Base-by-base conservation (phyloP, 2,113 vertebrate genomes). In the Cairina moschata region DNA sequence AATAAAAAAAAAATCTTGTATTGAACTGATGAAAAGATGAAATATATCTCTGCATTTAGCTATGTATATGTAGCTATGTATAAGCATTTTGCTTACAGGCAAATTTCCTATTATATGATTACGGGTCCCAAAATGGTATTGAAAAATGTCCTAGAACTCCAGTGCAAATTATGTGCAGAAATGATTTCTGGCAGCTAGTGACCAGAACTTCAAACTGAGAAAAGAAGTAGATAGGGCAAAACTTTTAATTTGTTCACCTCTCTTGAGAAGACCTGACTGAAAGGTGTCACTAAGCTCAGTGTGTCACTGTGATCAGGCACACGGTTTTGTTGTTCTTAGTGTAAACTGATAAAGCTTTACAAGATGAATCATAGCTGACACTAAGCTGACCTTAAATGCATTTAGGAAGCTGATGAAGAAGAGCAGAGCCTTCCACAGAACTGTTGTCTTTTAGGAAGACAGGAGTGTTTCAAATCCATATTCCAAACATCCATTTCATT, bases 281-380 rank as follows among this genome's bases (percentile, higher is more conserved):
- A 91, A 96, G 11, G 3, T 55, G 34, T 63, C 67, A 25, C 68
- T 77, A 77, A 83, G 13, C 85, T 90, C 73, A 80, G 29, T 10
- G 29, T 88, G 72, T 77, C 63, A 83, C 85, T 94, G 68, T 91
- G 72, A 96, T 90, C 82, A 93, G 44, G 71, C 13, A 6, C 22
- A 17, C 0, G 2, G 87, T 94, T 94, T 90, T 94, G 87, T 83
- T 95, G 91, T 76, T 96, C 75, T 72, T 32, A 93, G 85, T 52
- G 79, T 94, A 96, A 96, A 95, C 75, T 90, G 75, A 91, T 86
- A 90, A 95, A 96, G 75, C 93, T 90, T 94, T 86, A 56, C 55
- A 88, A 95, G 85, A 97, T 88, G 93, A 96, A 94, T 94, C 93
- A 93, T 34, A 63, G 75, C 65, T 97, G 95, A 96, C 95, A 90